Conservation (phyloP, 2,113 vertebrate species). For the Lipophrys pholis region DNA sequence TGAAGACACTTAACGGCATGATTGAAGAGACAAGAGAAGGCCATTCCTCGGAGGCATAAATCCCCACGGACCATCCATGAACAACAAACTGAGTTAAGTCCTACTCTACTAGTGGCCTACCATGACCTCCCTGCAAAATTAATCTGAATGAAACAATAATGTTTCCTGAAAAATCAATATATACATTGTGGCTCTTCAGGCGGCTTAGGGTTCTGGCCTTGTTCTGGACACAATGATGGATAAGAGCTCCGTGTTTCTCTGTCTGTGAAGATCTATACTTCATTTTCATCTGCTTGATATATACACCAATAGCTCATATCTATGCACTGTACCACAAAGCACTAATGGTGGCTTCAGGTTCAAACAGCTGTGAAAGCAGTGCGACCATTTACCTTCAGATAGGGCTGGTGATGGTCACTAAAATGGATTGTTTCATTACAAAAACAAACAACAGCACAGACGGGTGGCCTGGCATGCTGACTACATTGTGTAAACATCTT, state of each 20-base stretch:
- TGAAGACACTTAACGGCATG: too few species aligned
- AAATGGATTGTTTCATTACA: too few species aligned
- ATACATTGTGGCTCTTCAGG: neutral
- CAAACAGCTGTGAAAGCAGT: conserved; percentile 3
- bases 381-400: too few species aligned
- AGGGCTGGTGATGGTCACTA: too few species aligned
- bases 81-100: neutral
- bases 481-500: too few species aligned
- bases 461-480: too few species aligned
- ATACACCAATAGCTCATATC: conserved; percentile 13
- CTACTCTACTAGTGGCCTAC: neutral
- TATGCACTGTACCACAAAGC: neutral
- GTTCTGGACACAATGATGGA: conserved; percentile 20
- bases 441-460: too few species aligned
- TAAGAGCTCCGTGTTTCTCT: neutral
- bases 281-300: neutral
- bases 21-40: neutral
- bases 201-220: neutral
- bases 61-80: neutral
- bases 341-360: conserved; percentile 6
- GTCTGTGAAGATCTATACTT: neutral
- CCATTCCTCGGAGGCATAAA: neutral
- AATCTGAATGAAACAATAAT: neutral
- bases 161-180: conserved; percentile 16
- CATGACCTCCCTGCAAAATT: neutral